A percentile compares a stretch with the other conserved stretches of the same genome.
Conservation (phyloP, 2,113 vertebrate genomes). For the Willisornis vidua region DNA sequence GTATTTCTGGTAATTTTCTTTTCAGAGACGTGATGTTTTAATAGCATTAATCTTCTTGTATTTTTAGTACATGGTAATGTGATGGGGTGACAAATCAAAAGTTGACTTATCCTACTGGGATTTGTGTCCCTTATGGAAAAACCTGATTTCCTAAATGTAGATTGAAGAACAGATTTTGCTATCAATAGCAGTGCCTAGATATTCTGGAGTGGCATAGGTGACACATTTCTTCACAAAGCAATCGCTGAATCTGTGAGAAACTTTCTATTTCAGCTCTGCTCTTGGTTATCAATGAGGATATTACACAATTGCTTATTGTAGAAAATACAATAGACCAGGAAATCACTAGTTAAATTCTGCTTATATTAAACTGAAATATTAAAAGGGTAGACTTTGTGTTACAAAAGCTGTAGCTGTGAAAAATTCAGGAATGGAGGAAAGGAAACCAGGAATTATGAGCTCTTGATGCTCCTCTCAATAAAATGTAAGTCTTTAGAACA, state of each 20-base stretch:
- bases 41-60: not conserved
- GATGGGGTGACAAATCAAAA: not conserved
- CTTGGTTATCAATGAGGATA: not conserved
- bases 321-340: not conserved
- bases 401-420: not conserved
- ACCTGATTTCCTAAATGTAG: not conserved
- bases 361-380: not conserved
- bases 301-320: not conserved
- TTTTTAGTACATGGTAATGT: not conserved
- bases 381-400: not conserved
- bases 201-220: not conserved
- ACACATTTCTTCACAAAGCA: not conserved
- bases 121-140: not conserved
- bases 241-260: not conserved
- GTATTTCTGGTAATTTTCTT: not conserved
- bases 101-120: not conserved
- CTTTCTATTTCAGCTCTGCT: not conserved
- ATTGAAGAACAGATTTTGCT: not conserved
- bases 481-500: not conserved
- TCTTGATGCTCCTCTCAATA: not conserved
- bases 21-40: not conserved
- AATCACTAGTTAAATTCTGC: not conserved
- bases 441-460: not conserved
- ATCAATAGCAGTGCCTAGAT: not conserved
- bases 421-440: not conserved